Percentiles rank a stretch among this genome's conserved stretches.
Conservation (phyloP, 2,797 vertebrate species). For the Pachyuromys duprasi region DNA sequence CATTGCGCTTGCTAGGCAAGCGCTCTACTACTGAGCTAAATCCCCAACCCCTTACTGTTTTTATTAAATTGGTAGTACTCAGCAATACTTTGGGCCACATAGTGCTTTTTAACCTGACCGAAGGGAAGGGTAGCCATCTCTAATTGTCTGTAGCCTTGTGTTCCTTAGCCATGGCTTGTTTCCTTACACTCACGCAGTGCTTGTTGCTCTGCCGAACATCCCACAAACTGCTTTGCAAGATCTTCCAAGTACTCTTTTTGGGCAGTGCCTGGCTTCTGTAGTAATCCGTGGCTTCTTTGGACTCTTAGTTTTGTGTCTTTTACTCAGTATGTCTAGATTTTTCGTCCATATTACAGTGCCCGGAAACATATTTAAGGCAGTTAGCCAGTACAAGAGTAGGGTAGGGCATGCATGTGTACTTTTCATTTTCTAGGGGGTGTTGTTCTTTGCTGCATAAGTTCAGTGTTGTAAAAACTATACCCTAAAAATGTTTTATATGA, state of each 20-base stretch:
- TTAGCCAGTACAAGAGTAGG: neutral
- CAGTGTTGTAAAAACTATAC: slow-evolving; percentile 12
- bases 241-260: neutral
- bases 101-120: neutral
- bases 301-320: neutral
- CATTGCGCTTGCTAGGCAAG: too few relatives aligned
- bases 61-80: neutral
- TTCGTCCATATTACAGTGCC: neutral
- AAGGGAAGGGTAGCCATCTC: neutral
- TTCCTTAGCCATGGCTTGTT: neutral
- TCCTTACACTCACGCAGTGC: neutral
- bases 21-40: too few relatives aligned
- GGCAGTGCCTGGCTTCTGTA: neutral
- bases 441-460: slow-evolving; percentile 33
- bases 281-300: neutral
- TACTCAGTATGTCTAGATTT: neutral
- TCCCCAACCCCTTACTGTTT: neutral
- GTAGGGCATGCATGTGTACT: neutral
- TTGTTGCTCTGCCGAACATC: neutral
- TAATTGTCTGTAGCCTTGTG: neutral
- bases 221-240: neutral
- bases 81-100: neutral
- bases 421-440: neutral
- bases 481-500: neutral
- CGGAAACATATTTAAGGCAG: neutral